Conservation (phyloP, 2,888 invertebrate genomes). For the Dermolepida albohirtum region DNA sequence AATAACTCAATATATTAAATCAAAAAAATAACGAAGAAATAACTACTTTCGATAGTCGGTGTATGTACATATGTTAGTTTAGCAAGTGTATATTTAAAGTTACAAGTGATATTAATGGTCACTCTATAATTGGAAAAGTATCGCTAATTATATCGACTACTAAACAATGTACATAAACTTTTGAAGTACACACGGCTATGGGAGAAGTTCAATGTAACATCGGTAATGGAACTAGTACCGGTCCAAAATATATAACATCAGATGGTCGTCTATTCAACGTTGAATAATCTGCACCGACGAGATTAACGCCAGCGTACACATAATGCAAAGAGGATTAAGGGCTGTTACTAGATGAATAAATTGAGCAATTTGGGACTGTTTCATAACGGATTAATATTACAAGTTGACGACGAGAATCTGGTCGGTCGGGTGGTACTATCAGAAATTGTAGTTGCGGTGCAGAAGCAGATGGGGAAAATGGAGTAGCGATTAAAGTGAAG, state of each 20-base stretch:
- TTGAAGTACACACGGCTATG: no score
- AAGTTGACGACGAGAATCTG: slow-evolving; percentile 15
- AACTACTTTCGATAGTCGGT: no score
- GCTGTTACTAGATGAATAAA: slow-evolving; percentile 56
- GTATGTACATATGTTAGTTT: no score
- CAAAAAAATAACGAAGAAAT: no score
- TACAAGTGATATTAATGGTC: no score
- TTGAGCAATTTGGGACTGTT: slow-evolving; percentile 55
- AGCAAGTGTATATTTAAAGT: no score
- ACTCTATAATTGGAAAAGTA: no score
- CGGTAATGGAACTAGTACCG: no score
- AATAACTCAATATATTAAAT: no score
- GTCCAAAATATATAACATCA: slow-evolving; percentile 7
- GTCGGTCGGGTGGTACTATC: slow-evolving; percentile 4
- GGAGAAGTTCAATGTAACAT: no score
- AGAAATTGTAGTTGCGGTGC: slow-evolving; percentile 12
- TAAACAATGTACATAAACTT: no score
- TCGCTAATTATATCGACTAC: no score
- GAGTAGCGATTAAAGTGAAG: slow-evolving; percentile 5
- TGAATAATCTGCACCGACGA: slow-evolving; percentile 27
- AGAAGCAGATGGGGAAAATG: neutral
- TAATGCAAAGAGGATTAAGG: slow-evolving; percentile 53
- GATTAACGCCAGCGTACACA: slow-evolving; percentile 26
- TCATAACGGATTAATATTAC: slow-evolving; percentile 51
- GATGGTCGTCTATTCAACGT: slow-evolving; percentile 27